phyloP scores from a whole-genome alignment of 2,113 vertebrate genomes.

The Cololabis saira region DNA sequence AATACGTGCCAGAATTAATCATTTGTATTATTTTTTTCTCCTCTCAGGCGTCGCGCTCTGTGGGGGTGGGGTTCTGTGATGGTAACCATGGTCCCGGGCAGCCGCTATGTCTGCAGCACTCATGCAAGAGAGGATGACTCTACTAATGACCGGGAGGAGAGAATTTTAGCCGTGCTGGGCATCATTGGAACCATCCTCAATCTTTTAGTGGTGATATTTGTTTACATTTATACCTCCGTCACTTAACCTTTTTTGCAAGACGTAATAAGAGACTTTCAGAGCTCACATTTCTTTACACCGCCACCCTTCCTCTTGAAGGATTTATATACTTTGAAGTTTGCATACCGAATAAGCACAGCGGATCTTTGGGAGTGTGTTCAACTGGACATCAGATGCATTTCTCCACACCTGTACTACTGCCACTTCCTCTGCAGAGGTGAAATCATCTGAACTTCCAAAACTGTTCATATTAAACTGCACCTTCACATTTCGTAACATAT shows the following conservation, averaged over 20 bases:
- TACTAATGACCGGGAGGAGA: conserved; percentile 80
- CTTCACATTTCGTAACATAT: not conserved
- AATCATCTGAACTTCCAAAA: not conserved
- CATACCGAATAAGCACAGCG: not conserved
- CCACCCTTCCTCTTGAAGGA: conserved; percentile 30
- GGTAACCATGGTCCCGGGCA: conserved; percentile 83
- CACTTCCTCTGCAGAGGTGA: not conserved
- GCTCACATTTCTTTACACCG: not conserved
- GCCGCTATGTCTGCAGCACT: conserved; percentile 74
- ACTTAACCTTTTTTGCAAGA: conserved; percentile 54
- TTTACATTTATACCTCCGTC: conserved; percentile 88
- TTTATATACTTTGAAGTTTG: conserved; percentile 17
- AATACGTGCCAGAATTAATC: conserved; percentile 20
- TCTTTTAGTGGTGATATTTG: conserved; percentile 87
- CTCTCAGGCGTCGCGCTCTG: conserved; percentile 71
- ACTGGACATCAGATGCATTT: no score
- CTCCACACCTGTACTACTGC: no score
- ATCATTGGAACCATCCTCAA: conserved; percentile 87
- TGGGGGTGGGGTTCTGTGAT: conserved; percentile 78
- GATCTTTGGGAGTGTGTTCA: not conserved
- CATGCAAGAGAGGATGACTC: conserved; percentile 74
- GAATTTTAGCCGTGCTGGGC: conserved; percentile 80
- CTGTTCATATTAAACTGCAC: not conserved
- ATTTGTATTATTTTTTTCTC: conserved; percentile 20
- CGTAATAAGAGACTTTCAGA: conserved; percentile 8